Evolutionary conservation across 2,113 vertebrate genomes (phyloP).

Genomic region (Athene noctua): DNA sequence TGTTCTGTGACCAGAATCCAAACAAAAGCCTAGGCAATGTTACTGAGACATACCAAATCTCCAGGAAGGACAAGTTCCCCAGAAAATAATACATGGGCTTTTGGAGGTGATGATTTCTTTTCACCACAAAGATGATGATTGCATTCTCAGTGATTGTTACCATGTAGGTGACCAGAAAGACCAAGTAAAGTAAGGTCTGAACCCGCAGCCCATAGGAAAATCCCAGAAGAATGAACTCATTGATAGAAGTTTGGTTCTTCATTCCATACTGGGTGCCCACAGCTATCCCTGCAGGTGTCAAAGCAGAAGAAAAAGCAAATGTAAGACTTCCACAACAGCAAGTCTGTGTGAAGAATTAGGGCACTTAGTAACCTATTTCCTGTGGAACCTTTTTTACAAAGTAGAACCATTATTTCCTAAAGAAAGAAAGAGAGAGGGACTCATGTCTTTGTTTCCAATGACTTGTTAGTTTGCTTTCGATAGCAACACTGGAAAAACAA

Average conservation of each 20-base stretch:
- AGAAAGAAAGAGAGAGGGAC: neutral
- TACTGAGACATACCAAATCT: slow-evolving; percentile 50
- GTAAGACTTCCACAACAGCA: neutral
- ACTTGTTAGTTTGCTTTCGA: neutral
- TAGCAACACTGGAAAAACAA: neutral
- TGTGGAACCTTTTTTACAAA: neutral
- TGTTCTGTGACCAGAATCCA: slow-evolving; percentile 42
- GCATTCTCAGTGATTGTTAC: slow-evolving; percentile 51
- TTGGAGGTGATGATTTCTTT: slow-evolving; percentile 28
- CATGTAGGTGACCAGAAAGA: slow-evolving; percentile 45
- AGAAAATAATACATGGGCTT: slow-evolving; percentile 66
- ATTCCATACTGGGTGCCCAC: neutral
- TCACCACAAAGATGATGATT: slow-evolving; percentile 52
- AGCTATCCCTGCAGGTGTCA: neutral
- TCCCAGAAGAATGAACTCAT: slow-evolving; percentile 58
- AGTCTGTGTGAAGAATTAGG: neutral
- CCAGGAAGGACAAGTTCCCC: neutral
- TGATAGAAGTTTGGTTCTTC: slow-evolving; percentile 1
- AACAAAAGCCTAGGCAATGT: slow-evolving; percentile 45
- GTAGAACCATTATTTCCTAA: neutral
- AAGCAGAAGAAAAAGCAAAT: neutral
- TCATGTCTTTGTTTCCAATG: neutral
- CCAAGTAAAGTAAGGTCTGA: slow-evolving; percentile 27
- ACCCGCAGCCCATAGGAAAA: slow-evolving; percentile 34
- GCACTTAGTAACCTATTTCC: neutral